These are phyloP conservation scores for Ophthalmolycus amberensis DNA, from an alignment of 2,113 vertebrate species.

Conservation along the genomic window DNA sequence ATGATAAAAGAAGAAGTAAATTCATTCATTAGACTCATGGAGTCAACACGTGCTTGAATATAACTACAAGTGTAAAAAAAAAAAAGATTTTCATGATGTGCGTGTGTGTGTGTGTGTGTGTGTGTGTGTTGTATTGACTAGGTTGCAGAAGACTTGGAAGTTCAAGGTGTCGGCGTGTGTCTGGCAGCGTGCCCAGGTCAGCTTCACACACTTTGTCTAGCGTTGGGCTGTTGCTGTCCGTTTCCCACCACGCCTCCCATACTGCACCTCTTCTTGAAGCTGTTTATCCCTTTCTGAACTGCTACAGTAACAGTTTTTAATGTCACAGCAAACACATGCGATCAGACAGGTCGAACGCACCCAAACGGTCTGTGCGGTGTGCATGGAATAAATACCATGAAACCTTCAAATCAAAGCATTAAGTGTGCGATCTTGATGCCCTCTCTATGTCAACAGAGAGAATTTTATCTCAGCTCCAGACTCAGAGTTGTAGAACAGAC, in stretches of 20 bases:
- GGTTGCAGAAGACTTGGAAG: constrained; percentile 86
- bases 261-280: constrained; percentile 11
- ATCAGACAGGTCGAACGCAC: neutral
- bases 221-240: neutral
- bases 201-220: neutral
- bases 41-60: neutral
- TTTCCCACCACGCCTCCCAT: constrained; percentile 13
- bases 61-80: neutral
- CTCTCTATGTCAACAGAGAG: constrained; percentile 64
- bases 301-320: neutral
- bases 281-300: neutral
- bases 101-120: constrained; percentile 3
- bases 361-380: neutral
- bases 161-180: constrained; percentile 82
- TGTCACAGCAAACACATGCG: neutral
- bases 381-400: neutral
- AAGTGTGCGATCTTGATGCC: neutral
- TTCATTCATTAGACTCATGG: neutral
- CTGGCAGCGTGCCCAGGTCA: constrained; percentile 77
- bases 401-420: neutral
- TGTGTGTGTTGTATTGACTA: constrained; percentile 50
- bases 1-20: constrained; percentile 19
- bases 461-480: constrained; percentile 84
- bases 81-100: neutral
- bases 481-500: constrained; percentile 45